Base-by-base conservation (phyloP, 2,888 invertebrate species). In the Cheilosia soror region DNA sequence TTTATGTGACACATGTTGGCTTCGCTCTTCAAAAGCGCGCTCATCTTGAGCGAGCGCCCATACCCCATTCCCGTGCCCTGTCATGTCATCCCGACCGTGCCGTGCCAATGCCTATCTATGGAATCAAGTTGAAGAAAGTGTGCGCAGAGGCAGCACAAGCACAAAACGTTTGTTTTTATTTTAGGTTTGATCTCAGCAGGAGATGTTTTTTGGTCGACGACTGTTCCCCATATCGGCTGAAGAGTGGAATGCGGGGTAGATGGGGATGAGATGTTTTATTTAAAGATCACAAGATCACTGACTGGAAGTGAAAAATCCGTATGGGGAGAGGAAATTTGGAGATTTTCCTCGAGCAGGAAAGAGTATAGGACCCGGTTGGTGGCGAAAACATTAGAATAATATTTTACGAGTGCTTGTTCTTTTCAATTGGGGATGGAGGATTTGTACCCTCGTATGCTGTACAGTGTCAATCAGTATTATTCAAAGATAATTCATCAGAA, bases 1-100 rank as follows among this genome's bases (percentile, higher is more conserved):
- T 80, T 80, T 85, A 85, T 80, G 85, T 80, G 80, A 85, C 80
- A 84, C 84, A 85, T 85, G 85, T 80, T 85, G 66, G 72, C 63
- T 80, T 55, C 33, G 51, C 31, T 76, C 55, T 29, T 80, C 51
- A 51, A 68, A 72, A 76, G 85, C 85, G 76, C 76, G 72, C 80
- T 66, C 80, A 71, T 51, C 60, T 76, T 72, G 25, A 76, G 71
- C 65, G 58, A 71, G 62, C 63, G 37, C 66, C 53, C 47, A 47
- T 40, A 6, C 20, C 44, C 49, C 27, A 51, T 58, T 63, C 47
- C 37, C 62, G 57, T 53, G 33, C 40, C 62, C 31, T 29, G 31
- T 47, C 15, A n/a, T 47, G 44, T 47, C 15, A 15, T 27, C 51
- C 27, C 5, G 9, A 13, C 60, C 11, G 15, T 27, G 29, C 29